phyloP scores from a whole-genome alignment of 2,888 invertebrate species.

The Neelides folsomi region DNA sequence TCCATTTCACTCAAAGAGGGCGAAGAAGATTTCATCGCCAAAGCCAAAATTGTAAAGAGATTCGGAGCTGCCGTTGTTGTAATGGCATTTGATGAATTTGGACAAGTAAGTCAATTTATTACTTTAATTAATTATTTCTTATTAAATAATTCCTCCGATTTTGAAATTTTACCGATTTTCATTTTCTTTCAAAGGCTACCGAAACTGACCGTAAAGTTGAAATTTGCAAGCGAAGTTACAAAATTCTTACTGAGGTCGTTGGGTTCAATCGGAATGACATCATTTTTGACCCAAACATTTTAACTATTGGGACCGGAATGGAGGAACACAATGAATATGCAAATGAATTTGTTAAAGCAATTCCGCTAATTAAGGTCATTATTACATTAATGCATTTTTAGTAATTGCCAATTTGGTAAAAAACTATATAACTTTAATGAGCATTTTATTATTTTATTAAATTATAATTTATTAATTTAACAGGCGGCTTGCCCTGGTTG shows the following conservation, averaged over 20 bases:
- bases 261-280: slow-evolving; percentile 45
- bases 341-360: slow-evolving; percentile 43
- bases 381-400: neutral
- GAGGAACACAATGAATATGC: slow-evolving; percentile 46
- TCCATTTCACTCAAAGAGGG: slow-evolving; percentile 49
- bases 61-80: slow-evolving; percentile 47
- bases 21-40: slow-evolving; percentile 43
- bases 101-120: slow-evolving; percentile 39
- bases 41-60: slow-evolving; percentile 41
- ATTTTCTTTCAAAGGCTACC: slow-evolving; percentile 38
- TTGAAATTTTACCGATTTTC: neutral
- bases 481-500: slow-evolving; percentile 37
- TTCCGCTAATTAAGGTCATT: slow-evolving; percentile 41
- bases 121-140: neutral
- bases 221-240: slow-evolving; percentile 45
- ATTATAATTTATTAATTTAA: slow-evolving; percentile 2
- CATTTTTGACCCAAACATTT: slow-evolving; percentile 48
- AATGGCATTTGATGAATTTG: slow-evolving; percentile 49
- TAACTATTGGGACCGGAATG: slow-evolving; percentile 49
- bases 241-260: slow-evolving; percentile 41
- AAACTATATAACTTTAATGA: neutral
- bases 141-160: neutral
- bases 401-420: neutral
- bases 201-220: slow-evolving; percentile 42
- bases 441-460: slow-evolving; percentile 1